Conservation (phyloP, 2,888 invertebrate species). For the Thalpophila matura region DNA sequence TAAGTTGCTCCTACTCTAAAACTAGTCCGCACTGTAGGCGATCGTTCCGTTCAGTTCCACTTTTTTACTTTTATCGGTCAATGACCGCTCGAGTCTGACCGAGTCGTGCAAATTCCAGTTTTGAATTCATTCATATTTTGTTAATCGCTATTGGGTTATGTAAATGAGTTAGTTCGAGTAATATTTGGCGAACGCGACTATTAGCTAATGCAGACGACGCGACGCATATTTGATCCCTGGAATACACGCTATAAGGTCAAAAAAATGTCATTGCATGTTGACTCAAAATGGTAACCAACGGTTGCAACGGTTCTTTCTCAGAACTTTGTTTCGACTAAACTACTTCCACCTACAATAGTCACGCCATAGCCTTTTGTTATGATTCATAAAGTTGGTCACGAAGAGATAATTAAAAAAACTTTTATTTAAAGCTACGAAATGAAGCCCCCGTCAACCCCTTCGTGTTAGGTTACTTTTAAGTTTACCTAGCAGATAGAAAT, state of each 20-base stretch:
- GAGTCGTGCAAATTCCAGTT: conserved; percentile 15
- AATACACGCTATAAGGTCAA: conserved; percentile 4
- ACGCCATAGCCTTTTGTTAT: no score
- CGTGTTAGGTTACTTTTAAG: no score
- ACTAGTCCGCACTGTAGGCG: not conserved
- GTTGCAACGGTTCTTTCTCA: not conserved
- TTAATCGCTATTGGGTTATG: conserved; percentile 14
- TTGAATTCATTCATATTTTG: conserved; percentile 13
- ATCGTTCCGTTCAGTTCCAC: not conserved
- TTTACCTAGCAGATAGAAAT: no score
- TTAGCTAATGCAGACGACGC: conserved; percentile 16
- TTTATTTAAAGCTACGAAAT: no score
- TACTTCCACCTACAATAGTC: not conserved
- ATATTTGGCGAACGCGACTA: not conserved
- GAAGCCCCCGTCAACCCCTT: no score
- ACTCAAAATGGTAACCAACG: not conserved
- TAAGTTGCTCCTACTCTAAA: no score
- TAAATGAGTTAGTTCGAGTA: conserved; percentile 11
- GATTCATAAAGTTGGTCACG: not conserved
- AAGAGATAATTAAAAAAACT: no score
- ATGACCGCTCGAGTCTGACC: not conserved
- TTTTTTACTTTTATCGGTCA: conserved; percentile 15
- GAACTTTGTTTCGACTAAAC: not conserved
- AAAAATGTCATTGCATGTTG: not conserved
- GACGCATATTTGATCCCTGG: conserved; percentile 1